A percentile compares a stretch with the other conserved stretches of the same genome.
phyloP scores from a whole-genome alignment of 2,797 vertebrate genomes.

The Anguilla anguilla region DNA sequence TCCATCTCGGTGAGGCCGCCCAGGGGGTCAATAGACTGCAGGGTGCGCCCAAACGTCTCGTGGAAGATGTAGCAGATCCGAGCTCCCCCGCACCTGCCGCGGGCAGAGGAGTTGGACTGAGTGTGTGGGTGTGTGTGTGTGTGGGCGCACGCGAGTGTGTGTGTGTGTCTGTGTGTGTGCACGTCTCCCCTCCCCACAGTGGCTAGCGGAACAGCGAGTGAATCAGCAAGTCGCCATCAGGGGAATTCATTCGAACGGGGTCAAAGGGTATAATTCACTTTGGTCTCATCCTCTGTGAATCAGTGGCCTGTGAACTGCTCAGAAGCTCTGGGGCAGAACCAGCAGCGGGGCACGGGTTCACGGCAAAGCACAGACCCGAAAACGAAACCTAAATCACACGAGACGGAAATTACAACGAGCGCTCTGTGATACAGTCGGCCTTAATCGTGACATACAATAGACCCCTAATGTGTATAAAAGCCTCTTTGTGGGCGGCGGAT shows the following conservation, averaged over 20 bases:
- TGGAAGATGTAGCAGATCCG: constrained; percentile 86
- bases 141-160: neutral
- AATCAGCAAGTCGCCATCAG: constrained; percentile 48
- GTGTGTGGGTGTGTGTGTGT: neutral
- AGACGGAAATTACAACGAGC: neutral
- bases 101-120: neutral
- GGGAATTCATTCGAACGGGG: constrained; percentile 58
- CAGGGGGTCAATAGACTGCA: constrained; percentile 82
- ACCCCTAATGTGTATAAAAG: neutral
- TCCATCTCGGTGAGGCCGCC: constrained; percentile 77
- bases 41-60: constrained; percentile 81
- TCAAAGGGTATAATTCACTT: constrained; percentile 52
- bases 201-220: constrained; percentile 19
- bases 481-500: neutral
- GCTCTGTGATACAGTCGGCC: neutral
- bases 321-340: neutral
- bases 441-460: constrained; percentile 9
- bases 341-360: neutral
- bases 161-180: neutral
- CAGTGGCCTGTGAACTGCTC: neutral
- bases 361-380: neutral
- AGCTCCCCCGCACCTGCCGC: constrained; percentile 76
- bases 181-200: neutral
- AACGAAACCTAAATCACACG: neutral
- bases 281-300: constrained; percentile 24